Conservation (phyloP, 2,113 vertebrate species). For the Brachionichthys hirsutus region DNA sequence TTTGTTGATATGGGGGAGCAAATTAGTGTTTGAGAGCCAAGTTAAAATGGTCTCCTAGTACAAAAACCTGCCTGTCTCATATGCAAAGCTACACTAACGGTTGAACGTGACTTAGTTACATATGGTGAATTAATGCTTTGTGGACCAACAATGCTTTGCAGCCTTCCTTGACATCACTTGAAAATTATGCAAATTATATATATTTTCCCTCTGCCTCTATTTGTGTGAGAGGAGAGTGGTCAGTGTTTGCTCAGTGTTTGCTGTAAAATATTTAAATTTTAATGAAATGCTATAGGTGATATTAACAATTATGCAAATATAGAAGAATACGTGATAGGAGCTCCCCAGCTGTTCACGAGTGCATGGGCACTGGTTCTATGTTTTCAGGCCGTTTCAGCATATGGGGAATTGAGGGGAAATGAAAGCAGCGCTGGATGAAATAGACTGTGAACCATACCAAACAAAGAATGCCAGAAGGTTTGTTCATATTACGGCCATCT, state of each 20-base stretch:
- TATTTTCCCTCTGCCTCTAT: slow-evolving; percentile 17
- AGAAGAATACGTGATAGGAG: slow-evolving; percentile 41
- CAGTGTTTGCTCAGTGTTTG: too few relatives aligned
- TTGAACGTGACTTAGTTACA: slow-evolving; percentile 9
- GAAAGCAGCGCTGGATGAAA: slow-evolving; percentile 12
- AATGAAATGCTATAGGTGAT: slow-evolving; percentile 57
- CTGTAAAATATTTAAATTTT: slow-evolving; percentile 53
- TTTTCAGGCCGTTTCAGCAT: slow-evolving; percentile 21
- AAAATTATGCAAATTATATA: slow-evolving; percentile 46
- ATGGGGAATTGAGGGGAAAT: slow-evolving; percentile 19
- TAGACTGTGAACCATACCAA: background rate
- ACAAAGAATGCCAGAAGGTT: slow-evolving; percentile 8
- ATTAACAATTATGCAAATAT: slow-evolving; percentile 73
- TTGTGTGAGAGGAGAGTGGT: slow-evolving; percentile 23
- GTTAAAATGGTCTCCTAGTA: slow-evolving; percentile 18
- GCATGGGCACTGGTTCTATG: slow-evolving; percentile 12
- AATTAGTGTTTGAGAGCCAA: slow-evolving; percentile 24
- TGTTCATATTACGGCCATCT: slow-evolving; percentile 7
- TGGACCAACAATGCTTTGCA: slow-evolving; percentile 32
- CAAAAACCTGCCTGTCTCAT: slow-evolving; percentile 18
- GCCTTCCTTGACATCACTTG: slow-evolving; percentile 25
- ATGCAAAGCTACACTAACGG: slow-evolving; percentile 5
- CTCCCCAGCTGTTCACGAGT: slow-evolving; percentile 32
- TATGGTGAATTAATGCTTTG: slow-evolving; percentile 26
- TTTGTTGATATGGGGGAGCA: slow-evolving; percentile 8